Percentiles rank a stretch among this genome's conserved stretches.
Conservation (phyloP, 1,140 invertebrate species). For the Marisa cornuarietis region DNA sequence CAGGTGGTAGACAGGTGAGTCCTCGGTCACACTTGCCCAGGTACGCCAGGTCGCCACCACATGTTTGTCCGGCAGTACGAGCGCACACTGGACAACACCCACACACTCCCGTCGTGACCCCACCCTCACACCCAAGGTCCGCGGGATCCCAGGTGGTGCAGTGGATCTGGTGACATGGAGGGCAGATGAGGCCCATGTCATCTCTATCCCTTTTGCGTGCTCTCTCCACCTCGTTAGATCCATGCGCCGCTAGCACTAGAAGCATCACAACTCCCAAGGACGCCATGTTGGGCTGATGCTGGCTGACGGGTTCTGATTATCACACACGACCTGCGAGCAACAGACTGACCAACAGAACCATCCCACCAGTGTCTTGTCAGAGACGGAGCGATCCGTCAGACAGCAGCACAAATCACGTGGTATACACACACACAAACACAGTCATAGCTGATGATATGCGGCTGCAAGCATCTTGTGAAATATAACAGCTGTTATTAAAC, state of each 20-base stretch:
- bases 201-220: background rate
- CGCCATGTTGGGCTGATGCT: background rate
- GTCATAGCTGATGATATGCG: too few species aligned
- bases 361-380: too few species aligned
- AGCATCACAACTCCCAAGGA: background rate
- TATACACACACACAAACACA: too few species aligned
- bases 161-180: conserved; percentile 58
- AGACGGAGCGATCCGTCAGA: too few species aligned
- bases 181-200: conserved; percentile 36
- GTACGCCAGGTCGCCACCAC: conserved; percentile 60
- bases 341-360: too few species aligned
- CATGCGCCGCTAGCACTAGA: background rate
- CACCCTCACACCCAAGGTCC: conserved; percentile 54
- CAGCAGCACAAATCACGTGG: too few species aligned
- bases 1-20: conserved; percentile 47
- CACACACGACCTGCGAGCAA: too few species aligned
- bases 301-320: too few species aligned
- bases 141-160: conserved; percentile 45
- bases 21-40: conserved; percentile 62
- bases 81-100: conserved; percentile 63
- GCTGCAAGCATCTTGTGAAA: too few species aligned
- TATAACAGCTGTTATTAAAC: too few species aligned
- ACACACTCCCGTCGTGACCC: conserved; percentile 58
- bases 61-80: conserved; percentile 51
- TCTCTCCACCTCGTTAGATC: background rate